Conservation (phyloP, 2,888 invertebrate species). For the Sinohyriopsis cumingii region DNA sequence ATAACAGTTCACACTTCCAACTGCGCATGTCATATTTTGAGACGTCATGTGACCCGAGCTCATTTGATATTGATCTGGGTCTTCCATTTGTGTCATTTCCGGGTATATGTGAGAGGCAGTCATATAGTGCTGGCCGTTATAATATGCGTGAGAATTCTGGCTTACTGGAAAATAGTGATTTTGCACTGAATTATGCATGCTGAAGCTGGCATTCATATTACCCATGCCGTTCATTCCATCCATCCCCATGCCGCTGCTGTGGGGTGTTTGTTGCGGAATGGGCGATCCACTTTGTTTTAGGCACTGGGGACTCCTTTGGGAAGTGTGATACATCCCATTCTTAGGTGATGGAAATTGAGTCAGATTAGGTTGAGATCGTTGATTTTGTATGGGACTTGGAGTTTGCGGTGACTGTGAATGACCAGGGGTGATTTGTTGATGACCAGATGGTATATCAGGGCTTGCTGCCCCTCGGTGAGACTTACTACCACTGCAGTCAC, state of each 20-base stretch:
- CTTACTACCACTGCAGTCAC: slow-evolving; percentile 48
- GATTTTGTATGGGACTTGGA: slow-evolving; percentile 27
- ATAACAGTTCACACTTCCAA: slow-evolving; percentile 50
- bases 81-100: slow-evolving; percentile 43
- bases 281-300: slow-evolving; percentile 37
- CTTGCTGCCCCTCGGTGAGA: slow-evolving; percentile 33
- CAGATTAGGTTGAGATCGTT: slow-evolving; percentile 26
- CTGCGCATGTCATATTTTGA: slow-evolving; percentile 51
- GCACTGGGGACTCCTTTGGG: slow-evolving; percentile 37
- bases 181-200: slow-evolving; percentile 35
- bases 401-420: slow-evolving; percentile 29
- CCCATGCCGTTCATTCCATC: slow-evolving; percentile 30
- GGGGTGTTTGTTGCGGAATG: slow-evolving; percentile 28
- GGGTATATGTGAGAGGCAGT: slow-evolving; percentile 45
- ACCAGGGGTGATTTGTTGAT: slow-evolving; percentile 28
- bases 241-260: slow-evolving; percentile 24
- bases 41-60: slow-evolving; percentile 46
- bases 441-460: slow-evolving; percentile 26
- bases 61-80: slow-evolving; percentile 44
- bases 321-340: background rate
- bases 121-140: slow-evolving; percentile 35
- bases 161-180: slow-evolving; percentile 39
- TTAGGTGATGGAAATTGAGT: slow-evolving; percentile 34
- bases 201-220: slow-evolving; percentile 36
- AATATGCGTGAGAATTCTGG: slow-evolving; percentile 26